Evolutionary conservation across 2,888 invertebrate species (phyloP).

Genomic region (Archips crataeganus): DNA sequence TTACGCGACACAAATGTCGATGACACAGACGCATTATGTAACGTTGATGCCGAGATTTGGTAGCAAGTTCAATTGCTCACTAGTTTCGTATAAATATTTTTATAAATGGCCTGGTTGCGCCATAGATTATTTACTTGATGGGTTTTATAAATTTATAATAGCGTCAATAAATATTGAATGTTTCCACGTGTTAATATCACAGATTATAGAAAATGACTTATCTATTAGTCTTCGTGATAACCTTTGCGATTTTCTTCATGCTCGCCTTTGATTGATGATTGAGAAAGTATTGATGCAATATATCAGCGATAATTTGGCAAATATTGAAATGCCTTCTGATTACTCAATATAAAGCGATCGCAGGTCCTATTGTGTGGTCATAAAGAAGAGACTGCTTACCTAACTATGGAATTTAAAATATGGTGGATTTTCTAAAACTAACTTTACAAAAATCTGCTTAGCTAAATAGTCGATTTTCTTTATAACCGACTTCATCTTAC

Average conservation of each 20-base stretch:
- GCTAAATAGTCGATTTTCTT: too few species aligned
- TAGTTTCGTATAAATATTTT: slow-evolving; percentile 14
- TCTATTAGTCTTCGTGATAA: background rate
- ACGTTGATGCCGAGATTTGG: slow-evolving; percentile 13
- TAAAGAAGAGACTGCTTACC: background rate
- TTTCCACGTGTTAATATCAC: slow-evolving; percentile 12
- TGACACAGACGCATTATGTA: slow-evolving; percentile 48
- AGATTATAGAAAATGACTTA: background rate
- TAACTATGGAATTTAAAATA: background rate
- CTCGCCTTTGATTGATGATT: slow-evolving; percentile 24
- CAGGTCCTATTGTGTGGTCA: too few species aligned
- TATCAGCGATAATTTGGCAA: slow-evolving; percentile 6
- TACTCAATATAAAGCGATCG: slow-evolving; percentile 15
- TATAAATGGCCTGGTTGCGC: background rate
- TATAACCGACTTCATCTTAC: too few species aligned
- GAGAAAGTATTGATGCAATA: slow-evolving; percentile 9
- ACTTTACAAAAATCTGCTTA: too few species aligned
- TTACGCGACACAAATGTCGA: slow-evolving; percentile 54
- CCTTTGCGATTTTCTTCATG: background rate
- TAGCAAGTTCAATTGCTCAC: slow-evolving; percentile 35
- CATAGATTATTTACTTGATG: background rate
- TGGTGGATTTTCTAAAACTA: background rate
- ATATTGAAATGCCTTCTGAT: slow-evolving; percentile 13
- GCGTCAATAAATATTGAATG: slow-evolving; percentile 4
- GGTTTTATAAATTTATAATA: slow-evolving; percentile 2